Evolutionary conservation across 2,888 invertebrate species (phyloP), one percentile per base, ranked within the genome.

Genomic region (Anaspis maculata): DNA sequence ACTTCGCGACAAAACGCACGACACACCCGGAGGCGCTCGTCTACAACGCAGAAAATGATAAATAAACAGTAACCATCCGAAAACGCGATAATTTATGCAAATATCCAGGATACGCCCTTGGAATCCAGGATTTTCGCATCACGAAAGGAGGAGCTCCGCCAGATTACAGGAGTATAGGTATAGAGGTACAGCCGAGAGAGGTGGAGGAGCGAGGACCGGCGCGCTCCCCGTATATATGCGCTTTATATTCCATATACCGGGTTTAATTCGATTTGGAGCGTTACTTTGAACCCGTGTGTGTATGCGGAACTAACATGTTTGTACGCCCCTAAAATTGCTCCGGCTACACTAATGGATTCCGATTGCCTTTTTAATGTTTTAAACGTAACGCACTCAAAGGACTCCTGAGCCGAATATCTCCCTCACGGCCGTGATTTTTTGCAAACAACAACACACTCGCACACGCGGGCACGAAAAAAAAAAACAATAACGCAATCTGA

Each of bases 271-370:
- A 46, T 46, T 46, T 46, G 28, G 34, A 32, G 30, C 42, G 38
- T 44, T 42, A 41, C 52, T 54, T 54, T 54, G 54, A 54, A 52
- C 49, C 46, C 43, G 19, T 44, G 44, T 49, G 48, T 48, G 48
- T 51, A 46, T 51, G 49, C 51, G 51, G 51, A 48, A 51, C 49
- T 52, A 54, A 54, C 51, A 45, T 52, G 49, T 49, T 48, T 49
- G 48, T 52, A 48, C 43, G 42, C 41, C 46, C n/a, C 44, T 30
- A 37, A 45, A 48, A 52, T 52, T 49, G 48, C 42, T 46, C 43
- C 48, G 41, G 45, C 46, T 42, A 41, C 44, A 48, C 51, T 52
- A 51, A 52, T 49, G 52, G 51, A 48, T 52, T 54, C 46, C 49
- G 45, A 51, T 51, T 45, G 46, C 44, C 46, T 51, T 53, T 52